Evolutionary conservation across 2,888 invertebrate genomes (phyloP), one percentile per base, ranked within the genome.

Genomic region (Drosophila peninsularis): DNA sequence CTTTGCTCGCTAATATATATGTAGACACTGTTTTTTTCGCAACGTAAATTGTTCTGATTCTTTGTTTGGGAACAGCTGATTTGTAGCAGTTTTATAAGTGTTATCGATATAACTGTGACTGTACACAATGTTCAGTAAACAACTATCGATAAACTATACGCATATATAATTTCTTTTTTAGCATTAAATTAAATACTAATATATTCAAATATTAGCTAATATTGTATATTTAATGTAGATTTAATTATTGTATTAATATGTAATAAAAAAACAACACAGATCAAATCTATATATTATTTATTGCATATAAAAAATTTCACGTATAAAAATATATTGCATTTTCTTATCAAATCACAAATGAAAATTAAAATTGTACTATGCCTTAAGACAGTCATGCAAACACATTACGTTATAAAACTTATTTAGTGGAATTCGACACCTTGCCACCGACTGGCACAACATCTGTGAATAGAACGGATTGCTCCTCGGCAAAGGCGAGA

Each of bases 401-500:
- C 36, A 39, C 17, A 30, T 32, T 34, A 52, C n/a, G 39, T 37
- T 52, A 1, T 11, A 21, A 14, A 9, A 34, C 2, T 14, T 9
- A n/a, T 1, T 11, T 37, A 17, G n/a, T n/a, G 3, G 60, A 45
- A 10, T 54, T 45, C 7, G 41, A 13, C 21, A 3, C 2, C 5
- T 10, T 71, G 13, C 41, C 37, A n/a, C 82, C 82, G n/a, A 83
- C 44, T 34, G 87, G 66, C 2, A 52, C 32, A 13, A 91, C 79
- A 2, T 89, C 66, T 3, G 60, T 36, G 44, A 92, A 90, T 17
- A 78, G 83, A 65, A 80, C 83, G 1, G 92, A 90, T 56, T 91
- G 87, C 17, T 87, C 77, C 55, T 90, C 89, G 3, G 91, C 90
- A 74, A 95, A 95, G 1, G 93, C 90, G 0, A 95, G 77, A 90